Base-by-base conservation (phyloP, 2,797 vertebrate species). In the Mionectes olivaceus region DNA sequence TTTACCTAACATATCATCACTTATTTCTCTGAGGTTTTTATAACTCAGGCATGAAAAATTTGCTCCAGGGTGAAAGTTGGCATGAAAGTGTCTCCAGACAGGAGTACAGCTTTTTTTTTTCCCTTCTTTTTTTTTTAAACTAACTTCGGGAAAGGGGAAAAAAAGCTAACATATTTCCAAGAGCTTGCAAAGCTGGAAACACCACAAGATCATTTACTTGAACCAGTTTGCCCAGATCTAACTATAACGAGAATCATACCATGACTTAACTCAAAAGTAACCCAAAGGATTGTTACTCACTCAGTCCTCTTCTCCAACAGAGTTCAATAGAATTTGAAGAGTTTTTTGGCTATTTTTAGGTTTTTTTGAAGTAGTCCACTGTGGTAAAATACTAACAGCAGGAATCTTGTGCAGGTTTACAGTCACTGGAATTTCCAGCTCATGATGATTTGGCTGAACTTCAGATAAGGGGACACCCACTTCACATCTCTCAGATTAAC, bases 11-110 rank as follows among this genome's bases (percentile, higher is more conserved):
- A 61, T 83, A 95, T 96, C 89, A 91, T 44, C 93, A 90, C 82
- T 76, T 95, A 83, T 95, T 91, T 95, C 94, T 94, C 85, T 94
- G 91, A 93, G 84, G 73, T 95, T 95, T 97, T 95, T 95, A 84
- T 93, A 96, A 96, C 79, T 96, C 94, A 96, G 83, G 88, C 93
- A 96, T 90, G 89, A 97, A 96, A 96, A 94, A 95, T 96, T 94
- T 95, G 95, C 95, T 93, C 63, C 76, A 82, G 95, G 95, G 88
- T 90, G 65, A 96, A 94, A 95, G 88, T 21, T 94, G 90, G 86
- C 86, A 94, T 77, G 85, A 93, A 94, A 89, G 28, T 83, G 53
- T 94, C 93, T 95, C 65, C 84, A 93, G 75, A 65, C 88, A 94
- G 65, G 37, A 96, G 73, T 33, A 83, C 5, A 37, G 37, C 0